Evolutionary conservation across 2,113 vertebrate species (phyloP).

Genomic region (Nannobrachium achirus): DNA sequence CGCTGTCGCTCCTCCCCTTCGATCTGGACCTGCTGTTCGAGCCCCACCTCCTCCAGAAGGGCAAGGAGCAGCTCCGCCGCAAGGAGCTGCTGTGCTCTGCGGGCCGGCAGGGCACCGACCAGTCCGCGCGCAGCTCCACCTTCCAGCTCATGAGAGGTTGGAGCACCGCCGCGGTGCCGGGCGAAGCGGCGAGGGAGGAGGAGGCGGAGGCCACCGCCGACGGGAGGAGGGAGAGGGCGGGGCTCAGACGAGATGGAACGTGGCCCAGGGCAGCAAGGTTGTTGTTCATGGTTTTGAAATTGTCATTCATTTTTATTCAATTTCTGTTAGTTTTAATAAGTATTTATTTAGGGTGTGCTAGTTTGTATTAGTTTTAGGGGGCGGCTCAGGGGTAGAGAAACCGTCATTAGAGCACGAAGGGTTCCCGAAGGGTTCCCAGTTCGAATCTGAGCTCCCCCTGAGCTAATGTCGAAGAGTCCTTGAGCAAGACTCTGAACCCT

Average conservation of each 20-base stretch:
- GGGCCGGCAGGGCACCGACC: slow-evolving; percentile 82
- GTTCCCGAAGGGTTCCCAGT: no score
- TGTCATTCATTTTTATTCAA: no score
- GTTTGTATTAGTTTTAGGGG: no score
- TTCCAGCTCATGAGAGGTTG: slow-evolving; percentile 90
- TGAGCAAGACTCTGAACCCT: no score
- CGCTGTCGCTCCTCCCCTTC: slow-evolving; percentile 93
- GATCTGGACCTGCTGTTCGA: slow-evolving; percentile 94
- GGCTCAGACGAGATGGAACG: slow-evolving; percentile 61
- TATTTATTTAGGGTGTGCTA: no score
- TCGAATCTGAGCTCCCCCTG: no score
- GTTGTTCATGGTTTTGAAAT: no score
- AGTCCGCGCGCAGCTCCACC: slow-evolving; percentile 88
- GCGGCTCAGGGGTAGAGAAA: no score
- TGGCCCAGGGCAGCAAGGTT: slow-evolving; percentile 45
- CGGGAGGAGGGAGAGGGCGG: slow-evolving; percentile 47
- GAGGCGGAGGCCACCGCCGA: slow-evolving; percentile 37
- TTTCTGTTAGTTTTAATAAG: no score
- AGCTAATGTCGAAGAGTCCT: no score
- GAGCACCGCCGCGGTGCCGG: slow-evolving; percentile 66
- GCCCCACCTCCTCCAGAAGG: slow-evolving; percentile 87
- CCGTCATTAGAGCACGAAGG: no score
- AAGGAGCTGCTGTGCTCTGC: slow-evolving; percentile 90
- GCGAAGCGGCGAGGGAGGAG: slow-evolving; percentile 59
- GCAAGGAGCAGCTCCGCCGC: slow-evolving; percentile 87